Base-by-base conservation (phyloP, 2,888 invertebrate genomes). In the Xestia rhomboidea region DNA sequence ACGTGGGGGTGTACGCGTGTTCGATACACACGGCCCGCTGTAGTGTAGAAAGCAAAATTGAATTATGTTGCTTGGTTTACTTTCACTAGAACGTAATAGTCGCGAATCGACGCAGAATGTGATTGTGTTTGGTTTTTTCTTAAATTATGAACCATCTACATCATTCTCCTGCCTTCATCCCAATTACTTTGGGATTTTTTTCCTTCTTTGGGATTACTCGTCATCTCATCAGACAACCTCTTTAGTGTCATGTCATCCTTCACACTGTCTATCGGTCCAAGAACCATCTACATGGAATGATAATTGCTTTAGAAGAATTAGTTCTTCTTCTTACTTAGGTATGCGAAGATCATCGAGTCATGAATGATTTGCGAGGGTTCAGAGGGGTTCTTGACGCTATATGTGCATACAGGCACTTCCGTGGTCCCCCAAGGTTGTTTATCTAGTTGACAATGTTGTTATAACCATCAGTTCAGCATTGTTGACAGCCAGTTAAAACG, bases 11-110 rank as follows among this genome's bases (percentile, higher is more conserved):
- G 46, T 51, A 51, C 21, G 68, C 51, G 60, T 63, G 73, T 2
- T 27, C 2, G 79, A 67, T 71, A 87, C 87, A 84, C 76, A 87
- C 87, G 27, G 87, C 38, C 7, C 24, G 13, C 8, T 0, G n/a
- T n/a, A 27, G 11, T 46, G 1, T 30, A 69, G 83, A 83, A 83
- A 79, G 83, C 30, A n/a, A 74, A 68, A 27, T 34, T 7, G 64
- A 57, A 69, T 38, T 13, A 24, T 51, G 7, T 27, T 60, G 24
- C 27, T 49, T n/a, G 11, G 15, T 30, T 49, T 63, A 72, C 82
- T 82, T 82, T 82, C 82, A 46, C 75, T 68, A 0, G 18, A 2
- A 15, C 1, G 49, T 57, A 44, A 13, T 13, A 34, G 5, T 11
- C 18, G 57, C 34, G 21, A 41, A 24, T 49, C 5, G 41, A 1